Evolutionary conservation across 2,888 invertebrate genomes (phyloP).

Genomic region (Hoplodrina blanda): DNA sequence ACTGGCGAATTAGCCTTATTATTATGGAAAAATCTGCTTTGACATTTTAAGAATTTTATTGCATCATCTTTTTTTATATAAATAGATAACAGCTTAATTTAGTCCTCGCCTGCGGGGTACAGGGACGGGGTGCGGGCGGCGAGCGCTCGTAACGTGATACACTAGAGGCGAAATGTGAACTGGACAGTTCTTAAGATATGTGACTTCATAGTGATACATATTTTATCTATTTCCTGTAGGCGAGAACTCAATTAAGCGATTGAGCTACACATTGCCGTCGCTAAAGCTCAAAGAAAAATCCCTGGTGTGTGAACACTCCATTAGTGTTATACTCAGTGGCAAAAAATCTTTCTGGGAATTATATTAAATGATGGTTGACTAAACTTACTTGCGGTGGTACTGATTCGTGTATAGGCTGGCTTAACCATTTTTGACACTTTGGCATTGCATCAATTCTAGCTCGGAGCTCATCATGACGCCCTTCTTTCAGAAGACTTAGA

Average conservation of each 20-base stretch:
- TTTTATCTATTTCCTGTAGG: too few relatives aligned
- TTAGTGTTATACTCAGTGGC: conserved; percentile 5
- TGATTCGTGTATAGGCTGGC: conserved; percentile 83
- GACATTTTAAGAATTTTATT: not conserved
- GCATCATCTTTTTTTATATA: not conserved
- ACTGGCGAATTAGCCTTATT: not conserved
- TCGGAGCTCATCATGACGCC: conserved; percentile 90
- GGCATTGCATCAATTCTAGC: conserved; percentile 91
- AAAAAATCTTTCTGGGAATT: not conserved
- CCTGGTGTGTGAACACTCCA: conserved; percentile 4
- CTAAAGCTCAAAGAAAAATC: too few relatives aligned
- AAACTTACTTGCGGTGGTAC: conserved; percentile 83
- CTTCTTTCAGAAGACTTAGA: conserved; percentile 89
- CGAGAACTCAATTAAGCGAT: too few relatives aligned
- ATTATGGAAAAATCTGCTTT: not conserved
- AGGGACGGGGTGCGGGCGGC: too few relatives aligned
- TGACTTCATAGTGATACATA: too few relatives aligned
- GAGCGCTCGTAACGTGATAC: too few relatives aligned
- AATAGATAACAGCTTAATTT: too few relatives aligned
- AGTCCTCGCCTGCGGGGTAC: too few relatives aligned
- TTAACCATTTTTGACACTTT: conserved; percentile 90
- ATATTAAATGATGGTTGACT: not conserved
- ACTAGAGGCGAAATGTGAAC: too few relatives aligned
- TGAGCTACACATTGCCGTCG: too few relatives aligned
- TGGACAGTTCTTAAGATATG: too few relatives aligned